Percentiles rank a stretch among this genome's conserved stretches.
Conservation (phyloP, 1,140 invertebrate species). For the Proctacanthus coquilletti region DNA sequence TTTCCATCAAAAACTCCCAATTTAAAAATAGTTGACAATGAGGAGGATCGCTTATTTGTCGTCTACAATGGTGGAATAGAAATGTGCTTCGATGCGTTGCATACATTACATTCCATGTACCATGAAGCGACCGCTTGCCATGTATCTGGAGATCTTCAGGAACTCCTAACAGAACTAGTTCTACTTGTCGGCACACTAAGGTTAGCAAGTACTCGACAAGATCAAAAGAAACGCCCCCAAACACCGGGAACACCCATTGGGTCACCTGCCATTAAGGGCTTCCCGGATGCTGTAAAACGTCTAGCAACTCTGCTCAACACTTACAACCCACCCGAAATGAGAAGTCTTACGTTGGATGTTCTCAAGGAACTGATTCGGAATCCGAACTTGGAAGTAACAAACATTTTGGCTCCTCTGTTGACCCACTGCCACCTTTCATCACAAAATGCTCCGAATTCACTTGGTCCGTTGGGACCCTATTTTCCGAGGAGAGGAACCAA, state of each 20-base stretch:
- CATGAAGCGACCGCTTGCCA: constrained; percentile 85
- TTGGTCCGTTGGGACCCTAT: constrained; percentile 30
- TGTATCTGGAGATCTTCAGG: constrained; percentile 64
- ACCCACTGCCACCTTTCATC: constrained; percentile 69
- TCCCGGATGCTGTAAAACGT: constrained; percentile 68
- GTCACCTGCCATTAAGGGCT: constrained; percentile 49
- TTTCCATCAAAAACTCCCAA: not conserved
- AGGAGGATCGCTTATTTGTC: constrained; percentile 75
- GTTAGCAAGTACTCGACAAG: constrained; percentile 15
- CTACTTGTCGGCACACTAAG: constrained; percentile 20
- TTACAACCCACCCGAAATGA: constrained; percentile 74
- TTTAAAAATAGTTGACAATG: constrained; percentile 50
- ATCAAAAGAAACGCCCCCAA: constrained; percentile 9
- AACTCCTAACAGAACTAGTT: constrained; percentile 55
- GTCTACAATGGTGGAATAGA: constrained; percentile 77
- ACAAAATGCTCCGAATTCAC: constrained; percentile 57
- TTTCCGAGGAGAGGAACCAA: constrained; percentile 25
- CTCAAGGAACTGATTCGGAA: constrained; percentile 72
- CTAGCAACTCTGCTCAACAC: constrained; percentile 77
- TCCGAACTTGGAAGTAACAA: constrained; percentile 64
- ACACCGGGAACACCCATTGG: constrained; percentile 17
- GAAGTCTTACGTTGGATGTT: constrained; percentile 62
- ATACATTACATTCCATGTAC: constrained; percentile 83
- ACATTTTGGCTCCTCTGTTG: constrained; percentile 66
- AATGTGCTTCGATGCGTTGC: constrained; percentile 78